A percentile compares a stretch with the other conserved stretches of the same genome.
Evolutionary conservation across 2,113 vertebrate genomes (phyloP).

Genomic region (Coptodon rendalli): DNA sequence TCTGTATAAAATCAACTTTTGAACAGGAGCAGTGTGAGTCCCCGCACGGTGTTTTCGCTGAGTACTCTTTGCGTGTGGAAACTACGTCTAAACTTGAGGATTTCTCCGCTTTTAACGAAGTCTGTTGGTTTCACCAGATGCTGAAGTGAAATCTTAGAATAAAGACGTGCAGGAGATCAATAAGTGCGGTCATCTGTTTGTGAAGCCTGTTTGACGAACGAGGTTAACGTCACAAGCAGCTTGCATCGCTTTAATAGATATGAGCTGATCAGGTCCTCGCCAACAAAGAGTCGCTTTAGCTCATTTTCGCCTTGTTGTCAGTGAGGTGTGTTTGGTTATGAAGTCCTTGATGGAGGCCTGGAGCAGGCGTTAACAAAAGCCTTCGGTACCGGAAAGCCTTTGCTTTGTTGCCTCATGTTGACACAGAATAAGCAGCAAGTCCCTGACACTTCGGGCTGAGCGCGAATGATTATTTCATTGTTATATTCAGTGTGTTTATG

Average conservation of each 20-base stretch:
- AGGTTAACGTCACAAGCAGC: background rate
- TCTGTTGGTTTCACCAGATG: background rate
- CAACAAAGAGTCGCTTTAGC: background rate
- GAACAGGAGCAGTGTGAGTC: background rate
- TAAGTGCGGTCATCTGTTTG: background rate
- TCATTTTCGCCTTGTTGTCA: background rate
- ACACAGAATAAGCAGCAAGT: background rate
- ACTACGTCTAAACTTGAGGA: background rate
- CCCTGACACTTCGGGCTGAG: background rate
- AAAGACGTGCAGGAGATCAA: too few species aligned
- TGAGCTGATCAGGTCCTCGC: background rate
- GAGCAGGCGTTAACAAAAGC: background rate
- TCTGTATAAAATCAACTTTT: slow-evolving; percentile 18
- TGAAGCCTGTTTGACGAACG: background rate
- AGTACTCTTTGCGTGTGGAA: background rate
- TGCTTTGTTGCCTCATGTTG: background rate
- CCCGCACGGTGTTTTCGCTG: background rate
- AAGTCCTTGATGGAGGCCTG: background rate
- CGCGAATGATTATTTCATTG: background rate
- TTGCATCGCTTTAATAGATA: background rate
- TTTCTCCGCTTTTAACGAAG: background rate
- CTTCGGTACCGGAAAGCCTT: background rate
- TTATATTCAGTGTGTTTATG: background rate
- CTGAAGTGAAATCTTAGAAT: background rate
- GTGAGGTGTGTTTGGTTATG: background rate